Conservation (phyloP, 2,888 invertebrate species). For the Aleiodes alternator region DNA sequence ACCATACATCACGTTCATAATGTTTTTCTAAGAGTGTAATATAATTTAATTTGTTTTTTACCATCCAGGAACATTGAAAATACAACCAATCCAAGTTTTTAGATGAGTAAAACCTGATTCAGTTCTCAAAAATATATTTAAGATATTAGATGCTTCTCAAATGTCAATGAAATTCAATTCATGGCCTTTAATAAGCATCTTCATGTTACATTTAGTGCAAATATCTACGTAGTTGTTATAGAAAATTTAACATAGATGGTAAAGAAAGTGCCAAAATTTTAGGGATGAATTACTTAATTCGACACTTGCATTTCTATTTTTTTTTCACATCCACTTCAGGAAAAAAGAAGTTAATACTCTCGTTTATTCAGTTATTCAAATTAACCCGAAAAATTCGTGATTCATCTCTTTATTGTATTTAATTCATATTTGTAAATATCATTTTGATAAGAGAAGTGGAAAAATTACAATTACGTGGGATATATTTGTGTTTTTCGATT, state of each 20-base stretch:
- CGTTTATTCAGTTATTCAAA: too few relatives aligned
- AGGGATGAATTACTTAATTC: not conserved
- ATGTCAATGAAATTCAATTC: too few relatives aligned
- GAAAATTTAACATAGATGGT: slow-evolving; percentile 6
- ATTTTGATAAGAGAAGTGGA: slow-evolving; percentile 5
- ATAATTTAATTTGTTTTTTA: not conserved
- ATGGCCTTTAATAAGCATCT: not conserved
- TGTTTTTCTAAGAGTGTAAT: not conserved
- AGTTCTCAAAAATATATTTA: too few relatives aligned
- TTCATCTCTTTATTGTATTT: not conserved
- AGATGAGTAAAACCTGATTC: too few relatives aligned
- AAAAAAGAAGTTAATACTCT: too few relatives aligned
- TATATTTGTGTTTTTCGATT: not conserved
- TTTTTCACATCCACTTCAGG: not conserved
- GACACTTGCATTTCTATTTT: slow-evolving; percentile 30
- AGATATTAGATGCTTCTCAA: too few relatives aligned
- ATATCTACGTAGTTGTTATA: slow-evolving; percentile 6
- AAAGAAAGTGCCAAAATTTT: slow-evolving; percentile 27
- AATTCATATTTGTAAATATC: slow-evolving; percentile 23
- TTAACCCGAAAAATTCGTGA: not conserved
- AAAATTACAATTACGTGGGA: not conserved
- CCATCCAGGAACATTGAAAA: not conserved
- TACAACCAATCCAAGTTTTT: too few relatives aligned
- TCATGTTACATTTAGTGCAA: not conserved
- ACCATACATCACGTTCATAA: slow-evolving; percentile 14